phyloP scores from a whole-genome alignment of 2,113 vertebrate species.

The Tenebrosternarchus preto region DNA sequence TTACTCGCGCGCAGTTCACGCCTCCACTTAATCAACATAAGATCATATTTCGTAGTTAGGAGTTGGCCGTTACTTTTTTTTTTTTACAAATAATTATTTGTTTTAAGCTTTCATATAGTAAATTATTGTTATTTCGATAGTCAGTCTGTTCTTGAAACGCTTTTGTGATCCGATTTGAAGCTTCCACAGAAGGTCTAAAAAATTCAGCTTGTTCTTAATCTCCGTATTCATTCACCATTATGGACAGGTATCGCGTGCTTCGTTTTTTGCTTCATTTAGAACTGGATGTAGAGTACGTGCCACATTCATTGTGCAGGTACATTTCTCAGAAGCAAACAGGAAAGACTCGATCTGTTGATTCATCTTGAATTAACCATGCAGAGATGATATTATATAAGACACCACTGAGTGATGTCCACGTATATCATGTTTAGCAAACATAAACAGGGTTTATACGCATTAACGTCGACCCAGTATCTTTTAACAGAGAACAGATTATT shows the following conservation, averaged over 20 bases:
- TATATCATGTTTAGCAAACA: neutral
- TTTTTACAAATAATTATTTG: neutral
- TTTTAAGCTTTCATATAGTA: too few relatives aligned
- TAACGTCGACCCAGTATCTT: neutral
- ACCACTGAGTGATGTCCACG: neutral
- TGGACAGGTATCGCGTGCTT: too few relatives aligned
- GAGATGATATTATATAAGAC: conserved; percentile 21
- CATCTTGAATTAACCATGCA: neutral
- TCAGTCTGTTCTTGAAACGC: too few relatives aligned
- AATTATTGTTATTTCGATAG: neutral
- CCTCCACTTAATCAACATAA: conserved; percentile 10
- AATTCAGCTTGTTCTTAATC: too few relatives aligned
- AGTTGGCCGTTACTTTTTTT: conserved; percentile 12
- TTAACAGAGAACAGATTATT: neutral
- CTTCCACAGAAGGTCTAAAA: too few relatives aligned
- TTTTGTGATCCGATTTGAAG: too few relatives aligned
- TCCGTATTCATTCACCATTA: too few relatives aligned
- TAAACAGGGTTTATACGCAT: neutral
- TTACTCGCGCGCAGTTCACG: neutral
- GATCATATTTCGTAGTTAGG: conserved; percentile 25
- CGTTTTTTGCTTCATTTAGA: too few relatives aligned
- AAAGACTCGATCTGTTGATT: neutral
- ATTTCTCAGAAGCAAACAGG: neutral
- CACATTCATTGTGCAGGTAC: neutral
- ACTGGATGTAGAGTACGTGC: too few relatives aligned